Conservation (phyloP, 2,797 vertebrate species). For the Prunella strophiata region DNA sequence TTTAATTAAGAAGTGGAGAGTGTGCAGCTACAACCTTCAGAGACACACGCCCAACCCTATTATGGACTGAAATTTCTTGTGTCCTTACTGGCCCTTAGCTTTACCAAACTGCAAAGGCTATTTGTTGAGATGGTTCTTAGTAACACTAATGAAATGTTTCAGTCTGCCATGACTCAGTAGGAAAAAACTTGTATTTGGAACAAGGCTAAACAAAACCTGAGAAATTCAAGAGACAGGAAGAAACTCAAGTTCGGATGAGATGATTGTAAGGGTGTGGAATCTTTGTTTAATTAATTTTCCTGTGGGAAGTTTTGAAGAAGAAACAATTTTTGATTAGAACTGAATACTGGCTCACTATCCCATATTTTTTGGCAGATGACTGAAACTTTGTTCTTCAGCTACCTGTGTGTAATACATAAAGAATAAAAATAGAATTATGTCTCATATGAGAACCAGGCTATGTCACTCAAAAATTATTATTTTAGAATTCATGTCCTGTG, state of each 20-base stretch:
- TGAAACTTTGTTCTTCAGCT: background rate
- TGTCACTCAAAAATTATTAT: background rate
- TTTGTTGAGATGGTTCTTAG: background rate
- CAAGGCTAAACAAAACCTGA: background rate
- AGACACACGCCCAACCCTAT: rapidly evolving
- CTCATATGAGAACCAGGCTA: background rate
- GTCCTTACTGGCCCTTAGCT: background rate
- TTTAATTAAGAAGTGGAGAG: background rate
- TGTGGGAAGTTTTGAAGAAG: background rate
- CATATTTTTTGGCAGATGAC: background rate
- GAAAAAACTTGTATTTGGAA: background rate
- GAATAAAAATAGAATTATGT: background rate
- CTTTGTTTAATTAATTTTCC: background rate
- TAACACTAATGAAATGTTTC: background rate
- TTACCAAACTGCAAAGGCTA: background rate
- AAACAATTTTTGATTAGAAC: background rate
- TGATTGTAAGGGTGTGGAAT: background rate
- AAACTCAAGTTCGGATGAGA: background rate
- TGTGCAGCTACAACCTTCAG: background rate
- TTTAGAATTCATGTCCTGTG: background rate
- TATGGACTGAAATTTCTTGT: background rate
- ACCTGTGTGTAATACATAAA: background rate
- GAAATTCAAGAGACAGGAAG: background rate
- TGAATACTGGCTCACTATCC: background rate
- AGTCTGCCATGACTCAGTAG: background rate